Conservation (phyloP, 2,888 invertebrate genomes). For the Dynastes tityus region DNA sequence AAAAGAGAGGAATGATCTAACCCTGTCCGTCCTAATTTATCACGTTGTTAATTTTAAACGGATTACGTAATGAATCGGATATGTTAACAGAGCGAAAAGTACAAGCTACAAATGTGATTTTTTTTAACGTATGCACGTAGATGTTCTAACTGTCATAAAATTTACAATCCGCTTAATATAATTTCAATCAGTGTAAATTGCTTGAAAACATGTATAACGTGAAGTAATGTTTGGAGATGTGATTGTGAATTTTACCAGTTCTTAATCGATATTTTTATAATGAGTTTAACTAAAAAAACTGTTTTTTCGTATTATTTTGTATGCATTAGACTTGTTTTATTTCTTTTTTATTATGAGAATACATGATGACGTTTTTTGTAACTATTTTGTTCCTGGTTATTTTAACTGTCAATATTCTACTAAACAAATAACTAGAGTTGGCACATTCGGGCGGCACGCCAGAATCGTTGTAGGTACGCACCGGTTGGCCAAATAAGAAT, state of each 20-base stretch:
- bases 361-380: constrained; percentile 22
- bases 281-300: constrained; percentile 11
- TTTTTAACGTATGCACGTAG: constrained; percentile 31
- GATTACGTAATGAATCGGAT: background rate
- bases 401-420: constrained; percentile 32
- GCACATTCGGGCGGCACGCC: no score
- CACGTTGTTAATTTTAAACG: background rate
- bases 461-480: no score
- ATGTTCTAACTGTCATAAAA: constrained; percentile 30
- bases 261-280: constrained; percentile 30
- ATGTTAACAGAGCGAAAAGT: constrained; percentile 45
- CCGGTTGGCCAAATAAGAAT: no score
- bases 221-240: background rate
- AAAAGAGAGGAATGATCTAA: constrained; percentile 30
- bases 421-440: background rate
- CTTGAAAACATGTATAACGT: background rate
- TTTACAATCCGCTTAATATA: constrained; percentile 30
- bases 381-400: constrained; percentile 9
- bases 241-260: constrained; percentile 36
- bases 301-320: constrained; percentile 23
- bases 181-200: background rate
- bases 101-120: constrained; percentile 49
- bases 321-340: constrained; percentile 6
- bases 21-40: constrained; percentile 41
- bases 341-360: constrained; percentile 27